Evolutionary conservation across 2,797 vertebrate species (phyloP).

Genomic region (Spinus olivaceus): DNA sequence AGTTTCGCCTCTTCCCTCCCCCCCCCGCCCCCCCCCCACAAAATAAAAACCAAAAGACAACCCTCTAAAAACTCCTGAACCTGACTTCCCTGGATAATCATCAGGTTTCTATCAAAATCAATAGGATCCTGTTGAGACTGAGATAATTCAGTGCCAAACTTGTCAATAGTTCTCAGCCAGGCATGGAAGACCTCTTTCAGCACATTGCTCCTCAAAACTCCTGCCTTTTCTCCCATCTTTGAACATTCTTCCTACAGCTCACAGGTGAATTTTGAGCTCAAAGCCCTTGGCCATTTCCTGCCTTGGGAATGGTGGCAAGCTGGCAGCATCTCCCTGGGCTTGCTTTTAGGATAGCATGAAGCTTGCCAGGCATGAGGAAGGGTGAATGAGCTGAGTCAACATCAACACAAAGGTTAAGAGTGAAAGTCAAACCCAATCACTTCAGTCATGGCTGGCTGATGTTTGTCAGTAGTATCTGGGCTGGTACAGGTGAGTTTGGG

Average conservation of each 20-base stretch:
- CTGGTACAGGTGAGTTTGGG: not conserved
- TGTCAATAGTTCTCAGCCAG: not conserved
- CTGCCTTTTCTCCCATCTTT: not conserved
- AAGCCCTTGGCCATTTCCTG: not conserved
- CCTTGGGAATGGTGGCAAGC: not conserved
- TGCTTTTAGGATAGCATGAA: not conserved
- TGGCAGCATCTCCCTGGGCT: not conserved
- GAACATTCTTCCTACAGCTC: not conserved
- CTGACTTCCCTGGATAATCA: not conserved
- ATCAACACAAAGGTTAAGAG: not conserved
- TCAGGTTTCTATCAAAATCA: not conserved
- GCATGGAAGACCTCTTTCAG: not conserved
- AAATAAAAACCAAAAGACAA: not conserved
- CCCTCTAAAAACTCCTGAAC: not conserved
- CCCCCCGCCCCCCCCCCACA: accelerated
- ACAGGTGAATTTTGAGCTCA: not conserved
- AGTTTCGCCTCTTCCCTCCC: not conserved
- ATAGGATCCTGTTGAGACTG: not conserved
- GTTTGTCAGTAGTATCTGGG: not conserved
- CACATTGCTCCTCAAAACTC: not conserved
- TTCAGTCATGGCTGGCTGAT: not conserved
- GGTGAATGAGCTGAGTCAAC: not conserved
- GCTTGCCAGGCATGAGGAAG: not conserved
- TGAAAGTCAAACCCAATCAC: not conserved
- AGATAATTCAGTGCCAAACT: not conserved